Evolutionary conservation across 2,797 vertebrate genomes (phyloP).

Genomic region (Micrastur ruficollis): DNA sequence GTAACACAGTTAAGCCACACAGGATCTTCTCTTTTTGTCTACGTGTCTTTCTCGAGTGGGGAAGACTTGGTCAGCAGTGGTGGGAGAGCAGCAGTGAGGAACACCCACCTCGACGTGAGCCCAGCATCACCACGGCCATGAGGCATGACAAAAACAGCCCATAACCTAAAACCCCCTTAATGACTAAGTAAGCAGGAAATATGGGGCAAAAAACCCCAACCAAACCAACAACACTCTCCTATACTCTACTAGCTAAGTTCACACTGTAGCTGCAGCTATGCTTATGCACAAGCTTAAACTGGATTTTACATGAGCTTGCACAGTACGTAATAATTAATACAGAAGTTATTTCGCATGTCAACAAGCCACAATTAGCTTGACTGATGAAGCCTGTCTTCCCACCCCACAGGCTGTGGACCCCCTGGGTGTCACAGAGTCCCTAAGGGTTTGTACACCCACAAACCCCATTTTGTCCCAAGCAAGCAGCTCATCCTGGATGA

Average conservation of each 20-base stretch:
- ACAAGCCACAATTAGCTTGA: neutral
- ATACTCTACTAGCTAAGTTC: neutral
- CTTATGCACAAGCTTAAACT: neutral
- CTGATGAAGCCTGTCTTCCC: neutral
- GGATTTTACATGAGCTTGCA: neutral
- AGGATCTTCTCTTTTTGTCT: neutral
- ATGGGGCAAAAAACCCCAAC: neutral
- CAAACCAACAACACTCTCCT: neutral
- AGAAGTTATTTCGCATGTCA: neutral
- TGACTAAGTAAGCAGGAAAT: neutral
- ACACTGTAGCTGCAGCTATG: neutral
- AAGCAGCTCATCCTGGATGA: neutral
- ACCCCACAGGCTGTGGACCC: neutral
- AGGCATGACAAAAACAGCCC: neutral
- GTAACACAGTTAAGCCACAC: neutral
- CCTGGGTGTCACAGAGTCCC: neutral
- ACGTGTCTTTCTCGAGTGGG: accelerated
- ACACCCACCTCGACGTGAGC: neutral
- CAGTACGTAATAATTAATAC: neutral
- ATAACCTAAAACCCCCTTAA: neutral
- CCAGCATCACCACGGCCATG: neutral
- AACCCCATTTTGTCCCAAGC: neutral
- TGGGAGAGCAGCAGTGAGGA: neutral
- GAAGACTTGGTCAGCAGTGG: accelerated
- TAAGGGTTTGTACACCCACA: neutral